Evolutionary conservation across 2,113 vertebrate genomes (phyloP).

Genomic region (Alligator mississippiensis): DNA sequence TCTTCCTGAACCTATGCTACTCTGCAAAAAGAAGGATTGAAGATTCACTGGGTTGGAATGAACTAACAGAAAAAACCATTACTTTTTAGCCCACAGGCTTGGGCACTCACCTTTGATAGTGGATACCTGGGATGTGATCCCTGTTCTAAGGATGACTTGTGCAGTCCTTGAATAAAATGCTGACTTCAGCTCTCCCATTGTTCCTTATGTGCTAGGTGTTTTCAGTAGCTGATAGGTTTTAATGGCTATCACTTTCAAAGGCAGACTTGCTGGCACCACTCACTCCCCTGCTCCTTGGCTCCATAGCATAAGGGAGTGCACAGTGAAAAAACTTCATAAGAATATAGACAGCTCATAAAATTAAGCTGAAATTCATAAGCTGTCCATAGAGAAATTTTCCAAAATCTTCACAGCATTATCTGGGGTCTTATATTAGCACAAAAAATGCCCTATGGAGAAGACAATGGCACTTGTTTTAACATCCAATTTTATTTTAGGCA

Average conservation of each 20-base stretch:
- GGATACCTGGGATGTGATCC: background rate
- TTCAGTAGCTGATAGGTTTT: rapidly evolving
- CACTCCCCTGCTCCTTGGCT: background rate
- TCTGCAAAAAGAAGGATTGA: background rate
- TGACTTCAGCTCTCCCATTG: background rate
- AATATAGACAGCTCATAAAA: background rate
- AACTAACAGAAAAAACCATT: background rate
- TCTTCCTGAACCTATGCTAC: rapidly evolving
- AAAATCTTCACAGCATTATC: background rate
- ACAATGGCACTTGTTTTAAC: constrained; percentile 32
- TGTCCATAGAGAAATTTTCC: background rate
- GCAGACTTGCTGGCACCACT: background rate
- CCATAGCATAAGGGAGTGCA: rapidly evolving
- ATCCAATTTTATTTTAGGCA: constrained; percentile 48
- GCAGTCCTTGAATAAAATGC: background rate
- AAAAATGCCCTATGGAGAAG: background rate
- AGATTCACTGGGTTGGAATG: background rate
- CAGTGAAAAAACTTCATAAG: background rate
- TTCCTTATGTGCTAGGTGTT: background rate
- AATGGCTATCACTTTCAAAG: background rate
- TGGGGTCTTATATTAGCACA: constrained; percentile 3
- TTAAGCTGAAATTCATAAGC: background rate
- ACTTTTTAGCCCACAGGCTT: rapidly evolving
- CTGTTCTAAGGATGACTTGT: background rate
- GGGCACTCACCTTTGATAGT: too few species aligned